Evolutionary conservation across 2,797 vertebrate species (phyloP).

Genomic region (Gallinago stenura): DNA sequence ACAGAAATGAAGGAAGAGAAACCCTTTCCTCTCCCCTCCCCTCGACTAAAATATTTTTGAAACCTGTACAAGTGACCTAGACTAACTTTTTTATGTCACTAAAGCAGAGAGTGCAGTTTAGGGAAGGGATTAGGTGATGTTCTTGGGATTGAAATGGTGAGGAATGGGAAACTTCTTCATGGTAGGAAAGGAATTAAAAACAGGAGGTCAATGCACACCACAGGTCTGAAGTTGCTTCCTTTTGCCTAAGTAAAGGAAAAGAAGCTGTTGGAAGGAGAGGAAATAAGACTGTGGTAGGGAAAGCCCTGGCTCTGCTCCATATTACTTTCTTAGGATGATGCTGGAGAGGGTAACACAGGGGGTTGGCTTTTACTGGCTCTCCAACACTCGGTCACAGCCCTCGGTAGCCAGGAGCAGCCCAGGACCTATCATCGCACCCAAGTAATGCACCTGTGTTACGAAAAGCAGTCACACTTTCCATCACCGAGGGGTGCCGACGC

Average conservation of each 20-base stretch:
- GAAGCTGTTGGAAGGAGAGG: not conserved
- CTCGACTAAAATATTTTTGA: not conserved
- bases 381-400: not conserved
- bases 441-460: not conserved
- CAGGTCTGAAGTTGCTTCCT: not conserved
- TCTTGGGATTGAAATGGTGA: not conserved
- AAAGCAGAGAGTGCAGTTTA: not conserved
- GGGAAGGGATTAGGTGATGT: not conserved
- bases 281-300: conserved; percentile 17
- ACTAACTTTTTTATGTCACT: not conserved
- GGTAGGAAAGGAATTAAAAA: not conserved
- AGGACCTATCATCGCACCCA: not conserved
- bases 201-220: not conserved
- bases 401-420: not conserved
- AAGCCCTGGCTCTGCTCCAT: not conserved
- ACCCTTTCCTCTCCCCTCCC: not conserved
- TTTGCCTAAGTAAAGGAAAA: not conserved
- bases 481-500: not conserved
- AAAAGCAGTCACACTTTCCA: conserved; percentile 20
- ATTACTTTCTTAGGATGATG: not conserved
- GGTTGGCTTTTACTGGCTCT: not conserved
- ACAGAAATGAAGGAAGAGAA: not conserved
- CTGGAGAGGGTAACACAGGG: not conserved
- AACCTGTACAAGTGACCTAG: not conserved
- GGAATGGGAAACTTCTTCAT: not conserved